Percentiles rank a stretch among this genome's conserved stretches.
Evolutionary conservation across 2,797 vertebrate species (phyloP).

Genomic region (Odontamblyopus rebecca): DNA sequence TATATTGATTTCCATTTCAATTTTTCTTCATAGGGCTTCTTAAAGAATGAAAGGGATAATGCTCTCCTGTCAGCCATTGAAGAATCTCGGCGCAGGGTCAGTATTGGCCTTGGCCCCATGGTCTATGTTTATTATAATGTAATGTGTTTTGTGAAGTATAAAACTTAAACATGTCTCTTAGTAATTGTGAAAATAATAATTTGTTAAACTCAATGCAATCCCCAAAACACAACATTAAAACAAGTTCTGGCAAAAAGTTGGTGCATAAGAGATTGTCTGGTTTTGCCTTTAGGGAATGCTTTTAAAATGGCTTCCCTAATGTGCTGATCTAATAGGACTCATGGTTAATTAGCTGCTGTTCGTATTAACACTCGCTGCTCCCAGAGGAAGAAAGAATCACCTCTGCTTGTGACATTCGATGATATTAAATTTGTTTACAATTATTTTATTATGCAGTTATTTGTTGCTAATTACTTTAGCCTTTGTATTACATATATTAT

Average conservation of each 20-base stretch:
- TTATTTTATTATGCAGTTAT: neutral
- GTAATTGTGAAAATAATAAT: neutral
- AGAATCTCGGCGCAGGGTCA: conserved; percentile 95
- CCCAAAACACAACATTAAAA: conserved; percentile 26
- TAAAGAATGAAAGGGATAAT: conserved; percentile 99
- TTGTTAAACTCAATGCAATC: neutral
- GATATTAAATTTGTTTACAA: neutral
- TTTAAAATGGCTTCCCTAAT: conserved; percentile 70
- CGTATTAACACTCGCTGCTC: conserved; percentile 60
- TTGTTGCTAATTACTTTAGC: neutral
- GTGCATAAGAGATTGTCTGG: conserved; percentile 51
- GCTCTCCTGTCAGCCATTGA: conserved; percentile 95
- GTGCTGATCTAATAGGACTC: conserved; percentile 63
- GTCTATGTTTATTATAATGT: neutral
- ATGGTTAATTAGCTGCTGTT: conserved; percentile 69
- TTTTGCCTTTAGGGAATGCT: conserved; percentile 60
- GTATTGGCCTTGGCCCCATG: conserved; percentile 44
- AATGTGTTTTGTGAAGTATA: neutral
- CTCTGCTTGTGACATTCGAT: conserved; percentile 22
- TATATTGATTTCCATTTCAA: conserved; percentile 2
- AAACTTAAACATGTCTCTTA: neutral
- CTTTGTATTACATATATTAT: neutral
- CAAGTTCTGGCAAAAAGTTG: conserved; percentile 25
- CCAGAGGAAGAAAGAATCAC: conserved; percentile 44
- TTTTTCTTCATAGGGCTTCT: conserved; percentile 84